Evolutionary conservation across 2,797 vertebrate genomes (phyloP), one percentile per base, ranked within the genome.

Genomic region (Threskiornis aethiopicus): DNA sequence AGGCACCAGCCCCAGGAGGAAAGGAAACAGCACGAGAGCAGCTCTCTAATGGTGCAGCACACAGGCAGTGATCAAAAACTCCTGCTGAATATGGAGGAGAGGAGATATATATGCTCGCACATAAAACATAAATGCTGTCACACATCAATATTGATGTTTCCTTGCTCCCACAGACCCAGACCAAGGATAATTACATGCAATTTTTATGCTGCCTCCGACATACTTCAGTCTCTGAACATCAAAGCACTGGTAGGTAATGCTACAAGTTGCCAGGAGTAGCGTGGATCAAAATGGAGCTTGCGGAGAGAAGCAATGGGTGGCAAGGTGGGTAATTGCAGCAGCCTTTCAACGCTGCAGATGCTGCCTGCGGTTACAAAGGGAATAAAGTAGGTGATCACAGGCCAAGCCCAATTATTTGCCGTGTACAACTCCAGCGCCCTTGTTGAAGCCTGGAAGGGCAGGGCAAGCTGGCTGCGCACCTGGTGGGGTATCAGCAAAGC

Each of bases 81-180:
- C 67, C 85, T 39, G 75, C 92, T 81, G 82, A 84, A 94, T 62
- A 69, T 29, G 67, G 57, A 89, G 52, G 42, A 92, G 57, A 65
- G 41, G 51, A 75, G 72, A 67, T 58, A 35, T 58, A 35, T 4
- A 55, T 10, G 65, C 78, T 84, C 2, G 0, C 90, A 90, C 83
- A 97, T 95, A 76, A 96, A 97, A 97, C 96, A 94, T 94, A 94
- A 90, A 97, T 92, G 95, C 84, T 61, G 24, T 73, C 93, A 28
- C 20, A 1, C 96, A 97, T 97, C 96, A 97, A 95, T 97, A 97
- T 96, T 93, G 95, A 97, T 97, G 95, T 35, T 92, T 82, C 62
- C 89, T 91, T 95, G 88, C 78, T 94, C 96, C 88, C 90, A 82
- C 46, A 89, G 94, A 95, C 65, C 62, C 91, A 96, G 91, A 76